Base-by-base conservation (phyloP, 2,113 vertebrate species). In the Halcyon malimbica region DNA sequence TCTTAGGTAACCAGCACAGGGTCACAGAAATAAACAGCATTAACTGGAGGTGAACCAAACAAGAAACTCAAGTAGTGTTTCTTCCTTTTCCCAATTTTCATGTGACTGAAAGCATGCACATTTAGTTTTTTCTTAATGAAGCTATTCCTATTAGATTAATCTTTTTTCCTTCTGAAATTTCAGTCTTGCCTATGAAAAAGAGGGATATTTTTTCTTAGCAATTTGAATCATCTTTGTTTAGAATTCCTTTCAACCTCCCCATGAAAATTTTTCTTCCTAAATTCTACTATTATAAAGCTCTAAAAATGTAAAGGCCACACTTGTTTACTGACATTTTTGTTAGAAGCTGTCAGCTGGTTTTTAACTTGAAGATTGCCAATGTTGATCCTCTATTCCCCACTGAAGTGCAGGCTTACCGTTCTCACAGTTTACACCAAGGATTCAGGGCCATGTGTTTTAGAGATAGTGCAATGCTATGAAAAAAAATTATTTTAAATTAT, bases 1-100 rank as follows among this genome's bases (percentile, higher is more conserved):
- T 89, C 91, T 93, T 82, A 69, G 73, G 83, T 87, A 94, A 94
- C 83, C 42, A 79, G 41, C 46, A 41, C 28, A 84, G 78, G 25
- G 70, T 57, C 50, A 46, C 50, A 94, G 82, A 71, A 96, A 60
- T n/a, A 88, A 75, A 46, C 31, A 68, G 35, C 73, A 24, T 84
- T 91, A 64, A 51, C 48, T 64, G 51, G 35, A 76, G 50, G n/a
- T 29, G 56, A 90, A 79, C 23, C 63, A 70, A 53, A 31, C 28
- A 31, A 82, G 70, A 83, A 84, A 53, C 28, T 29, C 28, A 67
- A 89, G 65, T 33, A 56, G 23, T 7, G 10, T 63, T 83, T 87
- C 11, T 83, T 76, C 21, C 2, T 54, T 67, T 79, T 46, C 63
- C 44, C 29, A 11, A 26, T 90, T 81, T 81, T 39, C 0, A 0